A percentile compares a stretch with the other conserved stretches of the same genome.
Evolutionary conservation across 2,113 vertebrate genomes (phyloP).

Genomic region (Notarius lentiginosus): DNA sequence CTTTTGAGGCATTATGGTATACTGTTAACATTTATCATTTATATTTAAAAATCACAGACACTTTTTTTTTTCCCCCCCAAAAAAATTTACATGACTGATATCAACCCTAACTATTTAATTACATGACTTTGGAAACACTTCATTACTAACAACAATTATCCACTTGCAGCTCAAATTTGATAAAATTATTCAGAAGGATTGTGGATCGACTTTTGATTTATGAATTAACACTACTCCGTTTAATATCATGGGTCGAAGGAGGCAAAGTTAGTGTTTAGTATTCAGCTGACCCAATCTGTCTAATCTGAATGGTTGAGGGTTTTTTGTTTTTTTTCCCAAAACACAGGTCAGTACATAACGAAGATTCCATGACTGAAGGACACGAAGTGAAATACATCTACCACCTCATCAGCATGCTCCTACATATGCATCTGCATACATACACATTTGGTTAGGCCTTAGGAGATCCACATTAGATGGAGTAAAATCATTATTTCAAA

Average conservation of each 20-base stretch:
- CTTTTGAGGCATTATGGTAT: slow-evolving; percentile 20
- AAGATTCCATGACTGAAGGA: slow-evolving; percentile 14
- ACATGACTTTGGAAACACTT: background rate
- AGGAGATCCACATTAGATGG: slow-evolving; percentile 1
- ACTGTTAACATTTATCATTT: slow-evolving; percentile 20
- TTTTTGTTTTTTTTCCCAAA: slow-evolving; percentile 1
- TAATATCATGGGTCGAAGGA: background rate
- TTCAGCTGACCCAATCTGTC: background rate
- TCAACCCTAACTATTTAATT: background rate
- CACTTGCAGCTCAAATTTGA: background rate
- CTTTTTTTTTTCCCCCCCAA: background rate
- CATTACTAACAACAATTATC: background rate
- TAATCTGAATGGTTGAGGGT: background rate
- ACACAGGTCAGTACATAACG: background rate
- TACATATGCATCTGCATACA: slow-evolving; percentile 32
- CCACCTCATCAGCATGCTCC: slow-evolving; percentile 30
- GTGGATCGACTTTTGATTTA: background rate
- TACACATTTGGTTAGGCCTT: slow-evolving; percentile 23
- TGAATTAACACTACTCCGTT: background rate
- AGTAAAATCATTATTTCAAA: slow-evolving; percentile 18
- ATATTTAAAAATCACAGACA: slow-evolving; percentile 4
- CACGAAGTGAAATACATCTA: slow-evolving; percentile 31
- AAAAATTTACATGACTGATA: background rate
- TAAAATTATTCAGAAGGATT: background rate
- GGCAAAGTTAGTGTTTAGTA: slow-evolving; percentile 7